A percentile compares a stretch with the other conserved stretches of the same genome.
These are phyloP conservation scores for Thaumetopoea pityocampa DNA, from an alignment of 1,140 invertebrate genomes.

Conservation along the genomic window DNA sequence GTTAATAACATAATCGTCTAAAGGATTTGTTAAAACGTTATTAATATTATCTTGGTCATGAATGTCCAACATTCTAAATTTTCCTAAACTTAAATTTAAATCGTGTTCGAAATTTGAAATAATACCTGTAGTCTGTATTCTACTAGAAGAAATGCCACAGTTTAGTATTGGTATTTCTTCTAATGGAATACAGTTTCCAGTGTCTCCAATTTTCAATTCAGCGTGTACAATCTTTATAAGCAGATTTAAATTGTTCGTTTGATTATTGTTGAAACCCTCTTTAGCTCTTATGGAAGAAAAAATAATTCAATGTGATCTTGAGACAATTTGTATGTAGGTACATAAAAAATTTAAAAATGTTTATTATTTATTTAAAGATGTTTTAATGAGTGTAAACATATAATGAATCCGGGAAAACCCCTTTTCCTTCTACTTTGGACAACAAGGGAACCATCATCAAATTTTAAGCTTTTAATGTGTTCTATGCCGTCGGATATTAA, in stretches of 20 bases:
- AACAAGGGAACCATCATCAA: constrained; percentile 3
- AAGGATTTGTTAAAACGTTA: too few species aligned
- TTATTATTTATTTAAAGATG: constrained; percentile 9
- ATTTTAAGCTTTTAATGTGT: constrained; percentile 9
- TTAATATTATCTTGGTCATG: too few species aligned
- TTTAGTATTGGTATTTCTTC: too few species aligned
- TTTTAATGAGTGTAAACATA: background rate
- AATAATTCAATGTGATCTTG: constrained; percentile 27
- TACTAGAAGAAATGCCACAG: too few species aligned
- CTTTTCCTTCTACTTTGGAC: constrained; percentile 10
- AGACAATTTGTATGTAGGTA: constrained; percentile 18
- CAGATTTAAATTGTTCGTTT: constrained; percentile 19
- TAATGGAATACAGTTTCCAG: too few species aligned
- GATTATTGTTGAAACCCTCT: constrained; percentile 20
- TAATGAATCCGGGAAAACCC: constrained; percentile 13
- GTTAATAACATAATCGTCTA: too few species aligned
- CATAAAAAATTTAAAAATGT: background rate
- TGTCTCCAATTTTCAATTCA: too few species aligned
- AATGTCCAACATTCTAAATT: too few species aligned
- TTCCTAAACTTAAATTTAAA: too few species aligned
- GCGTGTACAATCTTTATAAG: too few species aligned
- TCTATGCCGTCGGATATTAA: constrained; percentile 1
- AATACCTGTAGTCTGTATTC: too few species aligned
- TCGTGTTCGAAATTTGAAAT: too few species aligned
- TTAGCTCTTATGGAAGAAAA: constrained; percentile 20